phyloP scores from a whole-genome alignment of 2,888 invertebrate species.

The Deroplatys truncata region DNA sequence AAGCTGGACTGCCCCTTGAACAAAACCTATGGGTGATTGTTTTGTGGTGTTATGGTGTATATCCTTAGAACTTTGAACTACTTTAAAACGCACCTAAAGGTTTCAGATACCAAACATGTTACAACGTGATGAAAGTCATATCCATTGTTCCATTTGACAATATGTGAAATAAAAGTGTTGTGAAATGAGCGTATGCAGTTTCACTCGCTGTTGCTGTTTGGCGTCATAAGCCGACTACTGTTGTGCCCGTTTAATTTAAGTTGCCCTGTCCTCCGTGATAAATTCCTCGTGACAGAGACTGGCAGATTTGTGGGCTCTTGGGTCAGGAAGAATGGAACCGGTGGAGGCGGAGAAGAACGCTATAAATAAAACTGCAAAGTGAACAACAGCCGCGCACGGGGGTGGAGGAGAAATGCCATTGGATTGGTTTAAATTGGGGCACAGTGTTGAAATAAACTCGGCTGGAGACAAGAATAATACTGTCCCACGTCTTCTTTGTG shows the following conservation, averaged over 20 bases:
- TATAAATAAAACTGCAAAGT: not conserved
- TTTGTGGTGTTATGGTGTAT: too few relatives aligned
- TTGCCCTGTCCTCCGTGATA: not conserved
- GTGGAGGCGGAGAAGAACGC: not conserved
- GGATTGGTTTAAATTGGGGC: not conserved
- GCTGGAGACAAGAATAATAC: not conserved
- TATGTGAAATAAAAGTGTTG: too few relatives aligned
- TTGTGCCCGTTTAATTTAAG: not conserved
- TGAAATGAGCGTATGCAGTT: not conserved
- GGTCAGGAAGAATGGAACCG: not conserved
- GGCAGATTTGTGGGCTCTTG: not conserved
- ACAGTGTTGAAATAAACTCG: not conserved
- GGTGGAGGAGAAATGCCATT: not conserved
- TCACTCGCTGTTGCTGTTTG: not conserved
- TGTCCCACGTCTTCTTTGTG: not conserved
- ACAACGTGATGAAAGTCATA: too few relatives aligned
- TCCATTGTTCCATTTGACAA: too few relatives aligned
- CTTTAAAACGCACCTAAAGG: too few relatives aligned
- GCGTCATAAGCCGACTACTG: not conserved
- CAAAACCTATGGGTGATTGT: too few relatives aligned
- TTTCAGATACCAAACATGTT: too few relatives aligned
- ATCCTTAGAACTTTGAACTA: too few relatives aligned
- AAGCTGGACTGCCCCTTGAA: too few relatives aligned
- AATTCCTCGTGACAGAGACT: not conserved
- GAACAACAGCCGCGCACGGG: not conserved